Conservation (phyloP, 2,797 vertebrate species). For the Enteromius argenteus region DNA sequence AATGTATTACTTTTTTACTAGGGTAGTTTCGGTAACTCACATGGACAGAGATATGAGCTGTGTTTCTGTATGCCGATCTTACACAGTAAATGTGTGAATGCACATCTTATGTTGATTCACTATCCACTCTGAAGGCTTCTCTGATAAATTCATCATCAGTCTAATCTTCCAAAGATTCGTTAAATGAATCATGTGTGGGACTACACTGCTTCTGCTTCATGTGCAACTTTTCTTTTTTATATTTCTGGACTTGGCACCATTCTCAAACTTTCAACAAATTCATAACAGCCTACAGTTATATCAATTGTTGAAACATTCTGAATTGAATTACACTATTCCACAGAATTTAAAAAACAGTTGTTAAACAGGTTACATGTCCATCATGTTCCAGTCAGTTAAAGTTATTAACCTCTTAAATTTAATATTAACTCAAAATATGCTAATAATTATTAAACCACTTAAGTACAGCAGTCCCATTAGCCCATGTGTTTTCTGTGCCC, state of each 20-base stretch:
- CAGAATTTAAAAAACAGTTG: neutral
- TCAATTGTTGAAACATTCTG: neutral
- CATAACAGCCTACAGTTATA: neutral
- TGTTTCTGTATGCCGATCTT: neutral
- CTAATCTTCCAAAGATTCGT: neutral
- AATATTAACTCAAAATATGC: neutral
- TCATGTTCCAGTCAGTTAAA: neutral
- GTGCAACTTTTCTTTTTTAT: neutral
- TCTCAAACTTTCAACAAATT: neutral
- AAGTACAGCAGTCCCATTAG: neutral
- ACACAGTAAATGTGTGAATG: neutral
- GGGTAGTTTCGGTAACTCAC: neutral
- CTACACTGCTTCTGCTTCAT: neutral
- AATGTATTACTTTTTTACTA: no score
- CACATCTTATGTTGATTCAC: neutral
- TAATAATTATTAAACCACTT: neutral
- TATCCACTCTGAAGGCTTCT: neutral
- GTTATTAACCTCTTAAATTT: neutral
- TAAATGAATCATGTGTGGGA: neutral
- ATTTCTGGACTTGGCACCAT: neutral
- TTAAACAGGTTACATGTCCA: neutral
- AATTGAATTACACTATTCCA: neutral
- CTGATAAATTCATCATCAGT: neutral
- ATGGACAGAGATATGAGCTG: neutral
- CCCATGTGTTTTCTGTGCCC: conserved; percentile 24